Percentiles rank a stretch among this genome's conserved stretches.
Evolutionary conservation across 2,888 invertebrate species (phyloP).

Genomic region (Endomychus coccineus): DNA sequence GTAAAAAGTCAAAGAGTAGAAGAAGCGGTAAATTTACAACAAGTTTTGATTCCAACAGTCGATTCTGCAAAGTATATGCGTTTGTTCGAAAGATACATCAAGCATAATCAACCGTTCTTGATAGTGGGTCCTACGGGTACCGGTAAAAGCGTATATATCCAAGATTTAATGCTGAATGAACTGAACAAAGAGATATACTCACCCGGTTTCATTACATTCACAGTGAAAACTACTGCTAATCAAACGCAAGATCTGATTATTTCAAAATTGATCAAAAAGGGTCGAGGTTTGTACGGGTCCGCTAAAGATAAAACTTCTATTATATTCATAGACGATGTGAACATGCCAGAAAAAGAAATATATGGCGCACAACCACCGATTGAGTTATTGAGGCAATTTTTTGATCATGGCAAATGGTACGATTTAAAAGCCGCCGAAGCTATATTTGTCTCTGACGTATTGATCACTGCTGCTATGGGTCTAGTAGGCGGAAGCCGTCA

Average conservation of each 20-base stretch:
- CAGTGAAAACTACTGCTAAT: constrained; percentile 73
- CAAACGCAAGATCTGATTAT: constrained; percentile 74
- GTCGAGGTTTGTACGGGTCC: constrained; percentile 64
- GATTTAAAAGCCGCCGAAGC: constrained; percentile 77
- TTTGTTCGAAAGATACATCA: constrained; percentile 69
- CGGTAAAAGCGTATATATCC: constrained; percentile 77
- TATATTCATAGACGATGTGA: constrained; percentile 82
- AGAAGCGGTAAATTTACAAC: constrained; percentile 59
- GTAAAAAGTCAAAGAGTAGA: constrained; percentile 57
- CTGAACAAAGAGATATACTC: constrained; percentile 61
- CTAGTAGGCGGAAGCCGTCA: constrained; percentile 87
- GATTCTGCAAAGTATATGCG: constrained; percentile 76
- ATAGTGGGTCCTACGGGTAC: constrained; percentile 81
- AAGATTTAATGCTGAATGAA: constrained; percentile 62
- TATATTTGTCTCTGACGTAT: constrained; percentile 65
- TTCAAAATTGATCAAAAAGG: constrained; percentile 60
- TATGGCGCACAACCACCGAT: constrained; percentile 84
- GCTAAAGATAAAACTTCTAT: constrained; percentile 62
- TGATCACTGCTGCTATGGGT: constrained; percentile 82
- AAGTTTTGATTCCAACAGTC: constrained; percentile 75
- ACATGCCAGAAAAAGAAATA: constrained; percentile 76
- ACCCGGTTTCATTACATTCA: constrained; percentile 75
- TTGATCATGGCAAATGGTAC: constrained; percentile 80
- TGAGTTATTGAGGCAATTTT: constrained; percentile 72
- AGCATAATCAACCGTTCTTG: constrained; percentile 58